Conservation (phyloP, 2,888 invertebrate genomes). For the Nomada goodeniana region DNA sequence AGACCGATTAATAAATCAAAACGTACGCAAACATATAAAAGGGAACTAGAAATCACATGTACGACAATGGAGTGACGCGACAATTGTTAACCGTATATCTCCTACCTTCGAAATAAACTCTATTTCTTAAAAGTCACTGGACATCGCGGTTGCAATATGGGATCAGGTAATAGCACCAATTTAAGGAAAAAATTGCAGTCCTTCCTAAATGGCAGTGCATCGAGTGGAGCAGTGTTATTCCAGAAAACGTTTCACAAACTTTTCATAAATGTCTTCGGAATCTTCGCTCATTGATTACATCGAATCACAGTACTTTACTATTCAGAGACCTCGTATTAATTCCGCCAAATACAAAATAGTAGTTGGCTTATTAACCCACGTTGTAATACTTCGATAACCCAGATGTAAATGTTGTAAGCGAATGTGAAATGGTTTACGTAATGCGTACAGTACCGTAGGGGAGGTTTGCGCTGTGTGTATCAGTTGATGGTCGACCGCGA, state of each 20-base stretch:
- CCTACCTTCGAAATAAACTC: too few species aligned
- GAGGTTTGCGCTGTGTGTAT: slow-evolving; percentile 34
- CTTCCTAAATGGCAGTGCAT: neutral
- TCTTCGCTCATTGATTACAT: neutral
- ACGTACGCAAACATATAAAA: neutral
- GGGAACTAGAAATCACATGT: neutral
- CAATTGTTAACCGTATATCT: too few species aligned
- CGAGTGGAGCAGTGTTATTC: neutral
- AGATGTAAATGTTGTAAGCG: slow-evolving; percentile 29
- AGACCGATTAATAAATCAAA: slow-evolving; percentile 1
- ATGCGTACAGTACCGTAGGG: slow-evolving; percentile 19
- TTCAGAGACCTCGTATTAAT: neutral
- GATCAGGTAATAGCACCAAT: neutral
- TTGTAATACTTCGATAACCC: slow-evolving; percentile 18
- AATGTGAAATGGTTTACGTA: slow-evolving; percentile 45
- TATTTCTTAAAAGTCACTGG: neutral
- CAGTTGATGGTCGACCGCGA: slow-evolving; percentile 58
- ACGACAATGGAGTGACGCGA: neutral
- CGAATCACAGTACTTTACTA: neutral
- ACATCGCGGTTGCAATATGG: neutral
- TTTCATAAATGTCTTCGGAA: neutral
- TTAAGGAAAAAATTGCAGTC: neutral
- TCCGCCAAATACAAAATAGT: neutral
- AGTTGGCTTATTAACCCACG: neutral
- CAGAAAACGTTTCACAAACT: neutral